Evolutionary conservation across 2,888 invertebrate species (phyloP), one percentile per base, ranked within the genome.

Genomic region (Dromius quadrimaculatus): DNA sequence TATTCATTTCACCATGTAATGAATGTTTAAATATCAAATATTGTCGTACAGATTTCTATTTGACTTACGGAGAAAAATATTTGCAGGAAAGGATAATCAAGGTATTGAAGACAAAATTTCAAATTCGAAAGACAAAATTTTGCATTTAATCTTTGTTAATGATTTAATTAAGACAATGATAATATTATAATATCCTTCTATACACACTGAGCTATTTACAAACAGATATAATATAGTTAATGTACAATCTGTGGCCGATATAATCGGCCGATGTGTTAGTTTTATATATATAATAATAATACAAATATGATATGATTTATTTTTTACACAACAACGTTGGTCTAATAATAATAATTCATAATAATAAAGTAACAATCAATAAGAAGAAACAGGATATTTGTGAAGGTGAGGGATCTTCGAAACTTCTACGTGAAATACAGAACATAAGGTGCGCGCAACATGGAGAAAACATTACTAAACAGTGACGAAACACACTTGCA

Each of bases 191-290:
- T 82, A 80, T 81, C 79, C 80, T 81, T 81, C 82, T 83, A 83
- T 84, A 83, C 84, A 82, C 82, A 84, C 81, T 81, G 80, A 83
- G 76, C 79, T 84, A 84, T 84, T 79, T 83, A 84, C 83, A 84
- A 83, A 83, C 82, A 81, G 81, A 82, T 81, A 81, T 81, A 80
- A 62, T 70, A 70, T 70, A 80, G 75, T 77, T 80, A 81, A 81
- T 81, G 79, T 82, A 81, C 81, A 81, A 79, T 76, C 77, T 77
- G 72, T 73, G 79, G 78, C 78, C 76, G 72, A 23, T 19, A 20
- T 8, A 22, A 23, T 23, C 62, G 47, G 22, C 62, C 34, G 36
- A 20, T 62, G 61, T 70, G 70, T 70, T 70, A 70, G 70, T 70
- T 70, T 68, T 34, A 61, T 72, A 76, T 54, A 54, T 54, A 77